Conservation (phyloP, 2,797 vertebrate genomes). For the Alosa sapidissima region DNA sequence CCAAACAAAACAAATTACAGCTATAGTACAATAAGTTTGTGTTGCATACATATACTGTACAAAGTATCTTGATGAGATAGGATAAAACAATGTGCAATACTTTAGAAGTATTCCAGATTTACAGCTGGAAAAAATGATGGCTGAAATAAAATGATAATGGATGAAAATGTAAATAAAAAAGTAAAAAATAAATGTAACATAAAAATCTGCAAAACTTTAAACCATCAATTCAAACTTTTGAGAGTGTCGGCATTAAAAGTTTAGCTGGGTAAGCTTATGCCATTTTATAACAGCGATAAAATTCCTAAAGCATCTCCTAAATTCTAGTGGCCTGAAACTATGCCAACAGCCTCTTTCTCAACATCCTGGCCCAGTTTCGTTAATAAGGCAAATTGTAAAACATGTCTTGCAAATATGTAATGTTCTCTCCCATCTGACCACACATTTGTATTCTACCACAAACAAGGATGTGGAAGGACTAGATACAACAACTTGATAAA, state of each 20-base stretch:
- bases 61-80: neutral
- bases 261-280: neutral
- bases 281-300: neutral
- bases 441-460: neutral
- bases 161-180: neutral
- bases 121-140: neutral
- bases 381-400: neutral
- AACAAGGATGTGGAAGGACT: neutral
- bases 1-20: too few species aligned
- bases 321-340: neutral
- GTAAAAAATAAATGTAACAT: neutral
- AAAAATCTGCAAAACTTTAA: neutral
- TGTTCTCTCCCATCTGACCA: neutral
- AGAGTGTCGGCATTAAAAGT: neutral
- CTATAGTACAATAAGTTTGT: too few species aligned
- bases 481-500: neutral
- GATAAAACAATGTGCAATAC: neutral
- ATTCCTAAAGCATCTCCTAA: neutral
- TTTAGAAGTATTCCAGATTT: neutral
- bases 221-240: neutral
- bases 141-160: neutral
- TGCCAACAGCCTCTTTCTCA: neutral
- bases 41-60: too few species aligned
- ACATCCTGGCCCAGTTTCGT: neutral
- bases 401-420: neutral